Base-by-base conservation (phyloP, 2,888 invertebrate genomes). In the Cryptus armator region DNA sequence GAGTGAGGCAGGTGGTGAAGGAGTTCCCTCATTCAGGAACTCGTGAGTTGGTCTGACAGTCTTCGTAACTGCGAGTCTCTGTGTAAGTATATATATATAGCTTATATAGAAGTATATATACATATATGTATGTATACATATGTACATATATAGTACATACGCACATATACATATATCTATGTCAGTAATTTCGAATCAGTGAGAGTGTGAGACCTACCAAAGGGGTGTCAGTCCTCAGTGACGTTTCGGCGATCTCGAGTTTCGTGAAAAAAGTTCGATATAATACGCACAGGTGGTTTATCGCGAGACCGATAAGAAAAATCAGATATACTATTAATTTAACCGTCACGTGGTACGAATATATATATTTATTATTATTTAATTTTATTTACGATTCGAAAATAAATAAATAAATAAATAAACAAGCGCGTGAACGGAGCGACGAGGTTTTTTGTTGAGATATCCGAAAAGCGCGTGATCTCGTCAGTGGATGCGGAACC, bases 171-270 rank as follows among this genome's bases (percentile, higher is more conserved):
- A 37, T 64, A 56, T 56, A 32, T 59, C 48, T 3, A 29, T 70
- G 51, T 64, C 51, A 46, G 59, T 19, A 67, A 67, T 43, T 66
- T 66, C 32, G 48, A 46, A 71, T 79, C 56, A 78, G 53, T 51
- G 32, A 66, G 70, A 77, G 77, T 81, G 79, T 62, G 71, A 70
- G 72, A 85, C 66, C 48, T 68, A 75, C 81, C 84, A 64, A 53
- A 62, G 62, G 62, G 74, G 68, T 64, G 51, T 68, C 44, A 32
- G 75, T 70, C 76, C 76, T 24, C 75, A 81, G 74, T 75, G 76
- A 78, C 77, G 84, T 48, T 68, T 51, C 59, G 51, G 24, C 72
- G 72, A 37, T 4, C 7, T 37, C 51, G 51, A 72, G 32, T 70
- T 68, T 46, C 59, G 44, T 19, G 2, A 46, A 43, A 37, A 37